These are phyloP conservation scores for Hydrozoanthus gracilis DNA, from an alignment of 92 coral and sea anemone genomes.

Conservation along the genomic window DNA sequence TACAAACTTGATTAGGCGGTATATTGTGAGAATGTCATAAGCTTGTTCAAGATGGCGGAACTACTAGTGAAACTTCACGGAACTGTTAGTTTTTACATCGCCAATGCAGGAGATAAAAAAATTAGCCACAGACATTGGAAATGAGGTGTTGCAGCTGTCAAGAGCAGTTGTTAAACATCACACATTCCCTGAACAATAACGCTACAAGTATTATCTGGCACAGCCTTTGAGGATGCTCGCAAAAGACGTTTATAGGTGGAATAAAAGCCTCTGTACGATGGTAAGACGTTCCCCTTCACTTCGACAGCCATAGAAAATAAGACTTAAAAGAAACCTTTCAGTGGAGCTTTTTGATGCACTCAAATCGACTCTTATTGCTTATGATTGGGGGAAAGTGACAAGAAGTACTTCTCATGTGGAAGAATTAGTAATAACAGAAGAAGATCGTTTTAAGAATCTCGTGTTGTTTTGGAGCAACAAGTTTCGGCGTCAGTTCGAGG, in stretches of 20 bases:
- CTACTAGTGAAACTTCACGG: slow-evolving; percentile 16
- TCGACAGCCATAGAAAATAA: slow-evolving; percentile 29
- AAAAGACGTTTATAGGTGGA: slow-evolving; percentile 51
- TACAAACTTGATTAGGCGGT: slow-evolving; percentile 36
- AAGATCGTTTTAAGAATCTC: slow-evolving; percentile 36
- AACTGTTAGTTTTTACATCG: slow-evolving; percentile 31
- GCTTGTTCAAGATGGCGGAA: slow-evolving; percentile 40
- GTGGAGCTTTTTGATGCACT: slow-evolving; percentile 44
- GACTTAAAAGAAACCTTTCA: slow-evolving; percentile 44
- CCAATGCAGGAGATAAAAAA: slow-evolving; percentile 46
- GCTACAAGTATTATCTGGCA: slow-evolving; percentile 32
- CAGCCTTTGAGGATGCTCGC: slow-evolving; percentile 40
- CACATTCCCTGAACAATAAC: slow-evolving; percentile 40
- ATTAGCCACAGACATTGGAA: slow-evolving; percentile 30
- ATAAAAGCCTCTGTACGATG: slow-evolving; percentile 49
- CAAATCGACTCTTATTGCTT: slow-evolving; percentile 36
- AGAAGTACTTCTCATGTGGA: slow-evolving; percentile 53
- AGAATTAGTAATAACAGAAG: slow-evolving; percentile 43
- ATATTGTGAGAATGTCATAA: slow-evolving; percentile 34
- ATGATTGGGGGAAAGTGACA: slow-evolving; percentile 34
- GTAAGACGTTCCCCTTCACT: slow-evolving; percentile 49
- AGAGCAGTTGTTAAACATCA: slow-evolving; percentile 50
- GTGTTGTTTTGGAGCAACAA: slow-evolving; percentile 57
- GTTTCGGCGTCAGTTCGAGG: slow-evolving; percentile 48
- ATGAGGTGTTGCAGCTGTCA: slow-evolving; percentile 35